These are phyloP conservation scores for Nesoenas mayeri DNA, from an alignment of 2,113 vertebrate genomes.

Conservation along the genomic window DNA sequence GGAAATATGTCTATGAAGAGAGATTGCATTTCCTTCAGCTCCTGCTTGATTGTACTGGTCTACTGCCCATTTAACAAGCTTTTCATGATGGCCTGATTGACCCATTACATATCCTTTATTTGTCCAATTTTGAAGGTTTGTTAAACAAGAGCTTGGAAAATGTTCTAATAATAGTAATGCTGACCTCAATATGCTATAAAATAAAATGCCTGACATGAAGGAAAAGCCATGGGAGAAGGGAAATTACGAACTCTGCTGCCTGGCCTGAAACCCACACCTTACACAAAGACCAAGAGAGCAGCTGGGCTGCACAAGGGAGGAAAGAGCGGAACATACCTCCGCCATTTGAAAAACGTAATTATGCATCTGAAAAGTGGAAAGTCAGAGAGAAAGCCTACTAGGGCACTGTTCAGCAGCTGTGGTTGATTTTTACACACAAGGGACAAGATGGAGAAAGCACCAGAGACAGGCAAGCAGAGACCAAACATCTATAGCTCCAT, in stretches of 20 bases:
- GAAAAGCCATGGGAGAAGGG: not conserved
- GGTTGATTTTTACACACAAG: not conserved
- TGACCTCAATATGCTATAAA: not conserved
- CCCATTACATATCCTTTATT: not conserved
- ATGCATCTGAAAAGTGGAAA: not conserved
- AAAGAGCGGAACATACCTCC: not conserved
- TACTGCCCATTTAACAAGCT: not conserved
- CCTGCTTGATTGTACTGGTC: not conserved
- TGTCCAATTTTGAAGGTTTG: not conserved
- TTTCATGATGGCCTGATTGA: not conserved
- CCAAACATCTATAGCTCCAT: not conserved
- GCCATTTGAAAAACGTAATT: not conserved
- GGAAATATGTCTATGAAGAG: not conserved
- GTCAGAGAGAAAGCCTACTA: not conserved
- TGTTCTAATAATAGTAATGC: not conserved
- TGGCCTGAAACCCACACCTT: not conserved
- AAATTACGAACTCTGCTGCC: not conserved
- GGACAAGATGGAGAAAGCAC: not conserved
- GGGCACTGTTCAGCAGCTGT: not conserved
- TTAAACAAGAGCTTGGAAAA: not conserved
- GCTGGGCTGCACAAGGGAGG: not conserved
- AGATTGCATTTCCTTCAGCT: not conserved
- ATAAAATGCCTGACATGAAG: not conserved
- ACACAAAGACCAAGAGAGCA: rapidly evolving
- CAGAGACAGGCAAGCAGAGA: not conserved